Evolutionary conservation across 2,888 invertebrate genomes (phyloP), one percentile per base, ranked within the genome.

Genomic region (Ochropleura leucogaster): DNA sequence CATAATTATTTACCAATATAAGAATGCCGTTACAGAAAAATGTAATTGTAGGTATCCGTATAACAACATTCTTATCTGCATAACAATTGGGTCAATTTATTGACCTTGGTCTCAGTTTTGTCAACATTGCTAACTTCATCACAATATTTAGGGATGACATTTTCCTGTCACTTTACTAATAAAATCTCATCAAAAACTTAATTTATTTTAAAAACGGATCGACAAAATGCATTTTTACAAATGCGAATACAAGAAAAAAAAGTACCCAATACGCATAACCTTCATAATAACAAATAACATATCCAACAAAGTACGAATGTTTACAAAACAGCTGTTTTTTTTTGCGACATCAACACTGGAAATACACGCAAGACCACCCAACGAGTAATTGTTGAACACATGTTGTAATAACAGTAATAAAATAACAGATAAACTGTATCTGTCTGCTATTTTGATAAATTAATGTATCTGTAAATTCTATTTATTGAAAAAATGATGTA

Each of bases 361-460:
- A 88, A 88, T 88, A 89, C 84, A 76, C 78, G 78, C 80, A 71
- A 83, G 92, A 91, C 92, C 92, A 92, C 92, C 92, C 92, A 92
- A 82, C 83, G 77, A 68, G 91, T 74, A 81, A 86, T 86, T 88
- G 89, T 86, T 83, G 57, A 88, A 86, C 89, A 90, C 80, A 92
- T 94, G 92, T 90, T 89, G 83, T 88, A 88, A 90, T 90, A 89
- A 90, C 88, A 87, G 88, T 88, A 90, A 92, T 91, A 90, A 92
- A 92, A 89, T 85, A 79, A 79, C 83, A 88, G 93, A 94, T 94
- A 94, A 91, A 86, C 86, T 81, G 77, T 90, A 91, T 91, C 91
- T 87, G 89, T 88, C 83, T 88, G 89, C 73, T 84, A 79, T 85
- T 84, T 87, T 86, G 84, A 87, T 87, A 86, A 87, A 84, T 87